Evolutionary conservation across 2,113 vertebrate species (phyloP).

Genomic region (Suncus etruscus): DNA sequence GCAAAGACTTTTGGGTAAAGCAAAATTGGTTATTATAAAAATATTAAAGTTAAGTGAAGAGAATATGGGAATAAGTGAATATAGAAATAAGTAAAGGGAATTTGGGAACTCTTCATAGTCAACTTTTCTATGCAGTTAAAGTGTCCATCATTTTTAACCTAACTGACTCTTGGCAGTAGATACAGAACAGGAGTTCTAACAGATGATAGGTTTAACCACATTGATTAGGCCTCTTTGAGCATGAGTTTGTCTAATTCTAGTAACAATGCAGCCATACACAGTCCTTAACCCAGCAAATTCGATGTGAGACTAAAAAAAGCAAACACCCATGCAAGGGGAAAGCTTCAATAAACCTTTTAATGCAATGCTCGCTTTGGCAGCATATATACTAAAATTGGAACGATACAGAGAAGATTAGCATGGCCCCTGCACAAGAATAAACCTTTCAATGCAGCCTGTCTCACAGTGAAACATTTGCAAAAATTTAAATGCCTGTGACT

Average conservation of each 20-base stretch:
- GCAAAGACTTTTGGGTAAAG: neutral
- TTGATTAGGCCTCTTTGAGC: neutral
- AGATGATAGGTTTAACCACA: neutral
- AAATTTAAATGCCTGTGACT: neutral
- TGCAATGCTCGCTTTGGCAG: too few relatives aligned
- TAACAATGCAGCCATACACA: neutral
- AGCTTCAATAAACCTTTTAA: neutral
- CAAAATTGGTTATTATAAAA: neutral
- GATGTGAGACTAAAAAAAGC: neutral
- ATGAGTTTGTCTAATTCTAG: neutral
- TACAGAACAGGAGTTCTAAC: slow-evolving; percentile 8
- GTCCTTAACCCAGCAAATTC: neutral
- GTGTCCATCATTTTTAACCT: neutral
- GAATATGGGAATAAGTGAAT: neutral
- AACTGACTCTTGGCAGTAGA: neutral
- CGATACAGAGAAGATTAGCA: too few relatives aligned
- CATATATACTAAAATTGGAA: too few relatives aligned
- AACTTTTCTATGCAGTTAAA: neutral
- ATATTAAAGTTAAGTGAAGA: neutral
- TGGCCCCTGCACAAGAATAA: too few relatives aligned
- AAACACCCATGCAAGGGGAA: neutral
- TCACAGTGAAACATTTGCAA: neutral
- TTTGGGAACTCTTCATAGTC: neutral
- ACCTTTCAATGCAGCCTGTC: neutral
- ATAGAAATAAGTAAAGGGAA: neutral